Conservation (phyloP, 2,888 invertebrate genomes). For the Gymnoscelis rufifasciata region DNA sequence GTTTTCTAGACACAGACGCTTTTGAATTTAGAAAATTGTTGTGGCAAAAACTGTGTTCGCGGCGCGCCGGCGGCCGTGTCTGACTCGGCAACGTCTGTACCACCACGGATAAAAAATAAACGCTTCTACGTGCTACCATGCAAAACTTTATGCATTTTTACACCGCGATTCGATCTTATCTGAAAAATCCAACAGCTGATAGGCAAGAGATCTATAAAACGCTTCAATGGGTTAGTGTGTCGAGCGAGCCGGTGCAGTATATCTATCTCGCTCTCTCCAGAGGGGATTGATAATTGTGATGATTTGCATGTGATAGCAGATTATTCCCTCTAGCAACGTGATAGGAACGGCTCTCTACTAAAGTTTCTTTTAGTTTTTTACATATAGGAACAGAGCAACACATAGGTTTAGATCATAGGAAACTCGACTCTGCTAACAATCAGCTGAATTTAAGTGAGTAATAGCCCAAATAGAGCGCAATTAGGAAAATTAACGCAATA, state of each 20-base stretch:
- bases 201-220: slow-evolving; percentile 48
- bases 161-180: slow-evolving; percentile 34
- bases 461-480: slow-evolving; percentile 31
- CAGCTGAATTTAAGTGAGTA: slow-evolving; percentile 9
- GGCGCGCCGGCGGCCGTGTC: slow-evolving; percentile 47
- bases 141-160: slow-evolving; percentile 60
- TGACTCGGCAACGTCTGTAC: slow-evolving; percentile 50
- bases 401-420: no score
- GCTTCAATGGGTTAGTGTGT: slow-evolving; percentile 69
- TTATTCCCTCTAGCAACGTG: slow-evolving; percentile 52
- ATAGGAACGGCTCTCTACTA: slow-evolving; percentile 28
- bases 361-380: no score
- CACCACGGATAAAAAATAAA: no score
- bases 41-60: slow-evolving; percentile 58
- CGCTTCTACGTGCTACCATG: slow-evolving; percentile 48
- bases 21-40: slow-evolving; percentile 61
- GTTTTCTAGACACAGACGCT: slow-evolving; percentile 51
- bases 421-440: no score
- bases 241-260: slow-evolving; percentile 39
- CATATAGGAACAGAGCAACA: no score
- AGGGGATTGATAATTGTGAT: slow-evolving; percentile 67
- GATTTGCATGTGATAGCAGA: slow-evolving; percentile 71
- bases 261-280: slow-evolving; percentile 46
- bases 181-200: slow-evolving; percentile 33
- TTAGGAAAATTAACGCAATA: slow-evolving; percentile 51